A percentile compares a stretch with the other conserved stretches of the same genome.
Conservation (phyloP, 2,888 invertebrate genomes). For the Prenolepis imparis region DNA sequence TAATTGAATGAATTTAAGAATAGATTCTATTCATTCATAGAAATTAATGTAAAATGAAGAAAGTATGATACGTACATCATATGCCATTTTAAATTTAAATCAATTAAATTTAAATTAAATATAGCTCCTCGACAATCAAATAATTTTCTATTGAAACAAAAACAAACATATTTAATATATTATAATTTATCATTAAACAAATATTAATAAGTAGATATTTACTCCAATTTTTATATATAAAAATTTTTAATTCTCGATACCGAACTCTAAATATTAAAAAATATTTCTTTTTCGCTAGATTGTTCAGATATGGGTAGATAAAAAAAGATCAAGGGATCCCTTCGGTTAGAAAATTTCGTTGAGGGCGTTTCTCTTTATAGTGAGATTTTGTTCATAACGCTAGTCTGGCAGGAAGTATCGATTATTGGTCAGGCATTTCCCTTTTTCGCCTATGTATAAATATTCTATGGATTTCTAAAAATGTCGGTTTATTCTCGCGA, state of each 20-base stretch:
- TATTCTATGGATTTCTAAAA: slow-evolving; percentile 51
- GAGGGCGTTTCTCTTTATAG: slow-evolving; percentile 19
- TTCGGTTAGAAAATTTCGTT: slow-evolving; percentile 44
- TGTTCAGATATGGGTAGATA: not conserved
- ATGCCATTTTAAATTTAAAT: not conserved
- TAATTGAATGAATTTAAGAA: not conserved
- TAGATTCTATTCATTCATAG: not conserved
- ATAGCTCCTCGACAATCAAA: not conserved
- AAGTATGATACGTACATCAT: not conserved
- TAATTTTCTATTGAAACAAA: not conserved
- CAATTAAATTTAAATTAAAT: too few species aligned
- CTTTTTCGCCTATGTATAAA: slow-evolving; percentile 53
- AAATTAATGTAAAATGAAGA: not conserved
- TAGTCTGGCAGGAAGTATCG: slow-evolving; percentile 42
- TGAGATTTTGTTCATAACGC: slow-evolving; percentile 31
- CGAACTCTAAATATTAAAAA: not conserved
- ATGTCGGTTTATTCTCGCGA: slow-evolving; percentile 50
- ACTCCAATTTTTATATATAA: not conserved
- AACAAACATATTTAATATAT: not conserved
- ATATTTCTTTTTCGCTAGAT: slow-evolving; percentile 11
- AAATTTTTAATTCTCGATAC: not conserved
- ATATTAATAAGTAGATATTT: not conserved
- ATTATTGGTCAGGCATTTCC: slow-evolving; percentile 49
- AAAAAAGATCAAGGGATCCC: slow-evolving; percentile 13
- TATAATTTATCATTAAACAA: slow-evolving; percentile 15